Conservation (phyloP, 1,140 invertebrate species). For the Thalassaphorura encarpata region DNA sequence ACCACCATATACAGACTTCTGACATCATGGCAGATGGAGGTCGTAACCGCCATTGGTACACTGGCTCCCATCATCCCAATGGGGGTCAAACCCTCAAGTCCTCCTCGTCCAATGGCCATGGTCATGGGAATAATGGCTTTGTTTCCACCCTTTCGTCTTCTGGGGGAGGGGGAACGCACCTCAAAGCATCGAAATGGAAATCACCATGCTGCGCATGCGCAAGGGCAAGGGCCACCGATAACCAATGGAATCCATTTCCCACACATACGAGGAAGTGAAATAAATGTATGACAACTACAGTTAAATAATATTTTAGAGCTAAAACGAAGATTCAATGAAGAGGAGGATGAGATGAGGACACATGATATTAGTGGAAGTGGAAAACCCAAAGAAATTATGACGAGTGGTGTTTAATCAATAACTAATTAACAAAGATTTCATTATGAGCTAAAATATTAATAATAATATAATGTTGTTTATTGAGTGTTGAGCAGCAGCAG, state of each 20-base stretch:
- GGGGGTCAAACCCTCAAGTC: slow-evolving; percentile 20
- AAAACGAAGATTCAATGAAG: neutral
- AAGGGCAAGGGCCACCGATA: neutral
- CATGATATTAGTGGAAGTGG: neutral
- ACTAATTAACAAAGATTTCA: neutral
- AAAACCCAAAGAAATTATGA: neutral
- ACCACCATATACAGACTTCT: too few species aligned
- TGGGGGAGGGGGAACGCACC: too few species aligned
- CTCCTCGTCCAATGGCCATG: slow-evolving; percentile 5
- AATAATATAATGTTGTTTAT: neutral
- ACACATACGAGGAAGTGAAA: slow-evolving; percentile 27
- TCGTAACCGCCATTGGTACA: slow-evolving; percentile 23
- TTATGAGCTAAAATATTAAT: neutral
- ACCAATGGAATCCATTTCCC: slow-evolving; percentile 14
- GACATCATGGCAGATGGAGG: neutral
- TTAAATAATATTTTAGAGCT: neutral
- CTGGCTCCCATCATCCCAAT: too few species aligned
- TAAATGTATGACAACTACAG: slow-evolving; percentile 28
- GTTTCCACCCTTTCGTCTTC: too few species aligned
- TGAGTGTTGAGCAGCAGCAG: too few species aligned
- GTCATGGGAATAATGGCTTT: slow-evolving; percentile 10
- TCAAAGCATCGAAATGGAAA: too few species aligned
- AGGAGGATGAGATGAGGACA: neutral
- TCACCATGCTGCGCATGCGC: neutral
- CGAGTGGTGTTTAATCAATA: neutral